Percentiles rank a stretch among this genome's conserved stretches.
phyloP scores from a whole-genome alignment of 2,888 invertebrate species.

The Nephrotoma guestfalica region DNA sequence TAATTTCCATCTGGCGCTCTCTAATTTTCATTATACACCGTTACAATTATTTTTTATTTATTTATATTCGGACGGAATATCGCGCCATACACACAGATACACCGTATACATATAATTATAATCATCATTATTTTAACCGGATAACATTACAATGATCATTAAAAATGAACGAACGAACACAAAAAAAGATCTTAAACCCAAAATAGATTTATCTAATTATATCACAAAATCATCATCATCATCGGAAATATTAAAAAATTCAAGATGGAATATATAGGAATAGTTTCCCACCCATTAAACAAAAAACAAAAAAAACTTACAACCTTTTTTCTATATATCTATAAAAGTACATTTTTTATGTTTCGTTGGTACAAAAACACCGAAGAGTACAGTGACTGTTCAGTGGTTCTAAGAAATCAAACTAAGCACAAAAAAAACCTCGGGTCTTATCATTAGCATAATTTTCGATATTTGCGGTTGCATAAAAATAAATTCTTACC shows the following conservation, averaged over 20 bases:
- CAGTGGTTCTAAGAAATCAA: not conserved
- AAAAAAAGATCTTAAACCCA: not conserved
- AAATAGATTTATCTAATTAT: not conserved
- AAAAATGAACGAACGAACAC: not conserved
- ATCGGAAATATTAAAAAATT: not conserved
- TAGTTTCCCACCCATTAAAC: not conserved
- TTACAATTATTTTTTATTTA: not conserved
- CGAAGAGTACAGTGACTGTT: not conserved
- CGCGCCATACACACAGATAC: not conserved
- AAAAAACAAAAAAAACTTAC: not conserved
- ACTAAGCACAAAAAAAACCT: not conserved
- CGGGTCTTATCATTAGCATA: not conserved
- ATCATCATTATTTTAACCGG: not conserved
- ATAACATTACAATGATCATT: not conserved
- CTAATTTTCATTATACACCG: not conserved
- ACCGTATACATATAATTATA: not conserved
- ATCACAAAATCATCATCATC: not conserved
- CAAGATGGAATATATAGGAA: not conserved
- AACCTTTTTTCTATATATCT: not conserved
- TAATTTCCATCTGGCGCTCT: not conserved
- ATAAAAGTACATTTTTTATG: not conserved
- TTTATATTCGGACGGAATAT: not conserved
- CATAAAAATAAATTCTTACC: not conserved
- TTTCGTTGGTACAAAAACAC: not conserved
- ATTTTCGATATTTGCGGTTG: not conserved